These are phyloP conservation scores for Meteorus sp. DNA, from an alignment of 1,140 invertebrate species.

Conservation along the genomic window DNA sequence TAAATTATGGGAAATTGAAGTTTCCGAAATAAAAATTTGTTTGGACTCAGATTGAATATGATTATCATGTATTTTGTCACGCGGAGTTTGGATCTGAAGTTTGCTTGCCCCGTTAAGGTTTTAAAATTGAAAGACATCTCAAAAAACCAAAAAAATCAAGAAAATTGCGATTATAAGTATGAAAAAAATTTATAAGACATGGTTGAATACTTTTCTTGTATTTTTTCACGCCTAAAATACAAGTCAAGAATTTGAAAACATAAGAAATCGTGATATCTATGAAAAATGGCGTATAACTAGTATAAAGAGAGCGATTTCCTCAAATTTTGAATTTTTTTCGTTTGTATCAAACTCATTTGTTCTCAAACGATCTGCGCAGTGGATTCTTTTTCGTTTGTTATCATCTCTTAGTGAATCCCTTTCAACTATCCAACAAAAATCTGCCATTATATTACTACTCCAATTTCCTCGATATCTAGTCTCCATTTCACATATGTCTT, in stretches of 20 bases:
- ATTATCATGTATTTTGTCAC: too few species aligned
- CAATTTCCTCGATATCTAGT: constrained; percentile 37
- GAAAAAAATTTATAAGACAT: too few species aligned
- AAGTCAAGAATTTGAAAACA: neutral
- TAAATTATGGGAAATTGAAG: too few species aligned
- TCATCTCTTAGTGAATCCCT: neutral
- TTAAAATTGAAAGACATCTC: too few species aligned
- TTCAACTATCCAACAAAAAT: constrained; percentile 28
- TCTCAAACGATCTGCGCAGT: constrained; percentile 11
- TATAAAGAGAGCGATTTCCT: neutral
- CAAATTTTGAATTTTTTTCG: neutral
- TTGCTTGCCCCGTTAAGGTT: too few species aligned
- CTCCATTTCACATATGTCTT: too few species aligned
- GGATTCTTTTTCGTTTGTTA: constrained; percentile 9
- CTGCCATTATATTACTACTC: constrained; percentile 33
- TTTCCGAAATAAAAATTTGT: too few species aligned
- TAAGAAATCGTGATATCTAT: neutral
- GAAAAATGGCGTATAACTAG: constrained; percentile 12
- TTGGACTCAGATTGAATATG: too few species aligned
- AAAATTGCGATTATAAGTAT: too few species aligned
- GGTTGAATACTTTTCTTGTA: neutral
- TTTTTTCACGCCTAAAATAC: neutral
- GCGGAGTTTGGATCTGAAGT: too few species aligned
- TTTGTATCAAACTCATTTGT: constrained; percentile 8
- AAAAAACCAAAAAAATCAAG: too few species aligned